These are phyloP conservation scores for Dromius quadrimaculatus DNA, from an alignment of 2,888 invertebrate genomes.

Conservation along the genomic window DNA sequence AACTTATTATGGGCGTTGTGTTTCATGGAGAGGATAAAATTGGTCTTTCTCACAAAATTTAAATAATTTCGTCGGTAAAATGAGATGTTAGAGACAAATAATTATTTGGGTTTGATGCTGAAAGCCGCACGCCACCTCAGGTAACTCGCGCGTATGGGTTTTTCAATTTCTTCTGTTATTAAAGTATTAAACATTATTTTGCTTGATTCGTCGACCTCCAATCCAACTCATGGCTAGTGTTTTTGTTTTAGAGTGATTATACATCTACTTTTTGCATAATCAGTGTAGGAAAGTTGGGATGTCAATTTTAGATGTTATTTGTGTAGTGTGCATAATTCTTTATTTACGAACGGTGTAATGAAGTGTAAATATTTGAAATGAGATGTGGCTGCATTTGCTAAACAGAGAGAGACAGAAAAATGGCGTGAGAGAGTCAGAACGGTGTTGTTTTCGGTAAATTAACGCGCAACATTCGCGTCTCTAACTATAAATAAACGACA, in stretches of 20 bases:
- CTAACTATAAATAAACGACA: conserved; percentile 48
- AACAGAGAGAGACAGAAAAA: background rate
- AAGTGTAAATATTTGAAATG: conserved; percentile 25
- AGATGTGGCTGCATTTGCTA: background rate
- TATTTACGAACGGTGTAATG: conserved; percentile 17
- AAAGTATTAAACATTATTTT: too few species aligned
- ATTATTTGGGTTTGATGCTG: too few species aligned
- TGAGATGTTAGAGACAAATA: too few species aligned
- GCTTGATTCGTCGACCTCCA: too few species aligned
- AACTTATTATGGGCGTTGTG: conserved; percentile 38
- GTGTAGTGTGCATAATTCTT: background rate
- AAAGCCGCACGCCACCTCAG: too few species aligned
- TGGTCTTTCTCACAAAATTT: conserved; percentile 6
- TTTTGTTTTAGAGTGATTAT: too few species aligned
- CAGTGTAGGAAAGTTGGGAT: conserved; percentile 1
- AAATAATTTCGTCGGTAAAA: too few species aligned
- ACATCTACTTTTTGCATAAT: too few species aligned
- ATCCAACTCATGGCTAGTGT: too few species aligned
- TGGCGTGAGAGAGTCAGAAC: conserved; percentile 2
- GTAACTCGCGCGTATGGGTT: too few species aligned
- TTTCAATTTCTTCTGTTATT: too few species aligned
- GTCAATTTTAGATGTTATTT: conserved; percentile 8
- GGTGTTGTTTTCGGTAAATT: conserved; percentile 42
- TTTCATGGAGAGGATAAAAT: background rate
- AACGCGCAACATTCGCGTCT: conserved; percentile 38